Base-by-base conservation (phyloP, 2,113 vertebrate genomes). In the Triplophysa siluroides region DNA sequence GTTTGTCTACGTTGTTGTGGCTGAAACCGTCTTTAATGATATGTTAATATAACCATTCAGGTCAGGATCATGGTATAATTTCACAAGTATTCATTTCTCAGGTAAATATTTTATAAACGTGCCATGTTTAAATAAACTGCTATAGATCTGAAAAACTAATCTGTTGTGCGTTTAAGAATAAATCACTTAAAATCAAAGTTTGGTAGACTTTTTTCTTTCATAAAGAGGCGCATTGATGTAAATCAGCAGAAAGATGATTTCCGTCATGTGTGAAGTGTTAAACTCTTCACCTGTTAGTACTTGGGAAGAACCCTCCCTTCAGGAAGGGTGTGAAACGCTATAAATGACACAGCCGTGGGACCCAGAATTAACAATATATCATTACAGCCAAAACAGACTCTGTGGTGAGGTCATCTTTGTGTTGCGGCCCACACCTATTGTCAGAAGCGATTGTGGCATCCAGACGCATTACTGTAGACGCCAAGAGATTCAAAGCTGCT, bases 361-460 rank as follows among this genome's bases (percentile, higher is more conserved):
- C 38, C 12, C 14, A 63, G 62, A 62, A 64, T 80, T 63, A 50
- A 52, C 78, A 65, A 73, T 80, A 64, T 65, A 65, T 64, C 78
- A 80, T 72, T 19, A 33, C 45, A 72, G 60, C 45, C 47, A 43
- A 50, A 52, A 54, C 38, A 70, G 78, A 21, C 45, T 41, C 60
- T 41, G 56, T 7, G 69, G 26, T 72, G 78, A 73, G 24, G 24
- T 80, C 67, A 80, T 80, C 69, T 12, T 45, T 70, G 41, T 26
- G 43, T 62, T 80, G 62, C 70, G 41, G 67, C 45, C 78, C 62
- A 72, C 78, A 80, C 78, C 78, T 80, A 75, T 47, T 75, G 72
- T 75, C 58, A 62, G 58, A 62, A 29, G 43, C 26, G 45, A 73
- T 21, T 21, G 9, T 19, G 78, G 58, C 38, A 9, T 13, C 68